Base-by-base conservation (phyloP, 2,113 vertebrate genomes). In the Callionymus lyra region DNA sequence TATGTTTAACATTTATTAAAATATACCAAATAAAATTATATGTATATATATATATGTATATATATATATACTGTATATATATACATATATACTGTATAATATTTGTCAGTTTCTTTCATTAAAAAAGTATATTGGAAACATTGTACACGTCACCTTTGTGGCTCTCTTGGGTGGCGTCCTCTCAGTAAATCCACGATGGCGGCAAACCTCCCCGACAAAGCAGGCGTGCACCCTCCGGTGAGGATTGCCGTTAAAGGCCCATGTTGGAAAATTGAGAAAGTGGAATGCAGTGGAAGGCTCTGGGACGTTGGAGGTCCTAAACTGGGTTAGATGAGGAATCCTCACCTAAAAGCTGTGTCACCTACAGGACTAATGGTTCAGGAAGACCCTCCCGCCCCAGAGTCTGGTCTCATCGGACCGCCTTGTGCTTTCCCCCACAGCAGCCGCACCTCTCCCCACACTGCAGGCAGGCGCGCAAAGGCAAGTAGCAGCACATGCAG, bases 401-500 rank as follows among this genome's bases (percentile, higher is more conserved):
- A 17, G 43, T 71, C 77, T 46, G 72, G 60, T 68, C 82, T 94
- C 89, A 95, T 78, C 90, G 90, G 40, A 90, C 89, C 0, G 91
- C 91, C 71, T 93, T 93, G 82, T 92, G 92, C 71, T 86, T 89
- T 45, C 91, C 92, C 41, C 92, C 92, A 0, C 89, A 90, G 63
- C 91, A 95, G 68, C 91, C 91, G 1, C 90, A 93, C 31, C 86
- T 79, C 53, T 88, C 86, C 0, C 91, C 91, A n/a, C 90, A 91
- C 65, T 86, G 89, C 81, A 94, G 87, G 79, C 92, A 95, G n/a
- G 85, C 89, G 38, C 82, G 86, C 73, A 95, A 79, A 50, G 91
- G 92, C 61, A 91, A 85, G 54, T 92, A 95, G 85, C 91, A 94
- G 87, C 92, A 95, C 84, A 94, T 92, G 82, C 92, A 94, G 78